Base-by-base conservation (phyloP, 2,797 vertebrate genomes). In the Sandelia bainsii region DNA sequence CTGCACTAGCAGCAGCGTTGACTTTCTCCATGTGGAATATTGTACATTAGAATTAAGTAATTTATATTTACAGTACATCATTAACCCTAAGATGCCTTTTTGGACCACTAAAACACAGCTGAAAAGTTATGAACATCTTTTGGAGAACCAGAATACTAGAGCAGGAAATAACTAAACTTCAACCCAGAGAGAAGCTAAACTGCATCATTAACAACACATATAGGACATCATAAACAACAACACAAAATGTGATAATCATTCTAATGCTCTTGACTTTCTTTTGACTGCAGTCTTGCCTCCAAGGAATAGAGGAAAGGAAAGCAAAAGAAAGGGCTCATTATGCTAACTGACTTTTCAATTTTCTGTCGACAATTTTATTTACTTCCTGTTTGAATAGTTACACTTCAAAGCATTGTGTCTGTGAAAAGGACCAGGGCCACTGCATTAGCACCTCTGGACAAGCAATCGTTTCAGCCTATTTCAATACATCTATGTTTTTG, bases 41-140 rank as follows among this genome's bases (percentile, higher is more conserved):
- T 72, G 6, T 22, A 37, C 48, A 60, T 42, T 46, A 65, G n/a
- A 62, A 44, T 13, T 62, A 19, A 45, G 39, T 51, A 53, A 67
- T 16, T 16, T 63, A 13, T 59, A 56, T 64, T 73, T 23, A 5
- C 14, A 59, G 6, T 27, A 37, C 10, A 40, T 17, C 40, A 39
- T 79, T 66, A 80, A 51, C 32, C 5, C 4, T 4, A 20, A 54
- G 19, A n/a, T 7, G 12, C 13, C 27, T 58, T 53, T 72, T 56
- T 48, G 13, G 44, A 72, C 29, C 13, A 40, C 49, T 49, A 16
- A 42, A 68, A 61, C 17, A 53, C 9, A 64, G 16, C 44, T 42
- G 7, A 39, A 73, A 56, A 20, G 19, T 19, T 50, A 44, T n/a
- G 8, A 53, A 64, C 25, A 29, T 22, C 25, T 58, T 67, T 59